phyloP scores from a whole-genome alignment of 2,113 vertebrate genomes.

The Trogon surrucura region DNA sequence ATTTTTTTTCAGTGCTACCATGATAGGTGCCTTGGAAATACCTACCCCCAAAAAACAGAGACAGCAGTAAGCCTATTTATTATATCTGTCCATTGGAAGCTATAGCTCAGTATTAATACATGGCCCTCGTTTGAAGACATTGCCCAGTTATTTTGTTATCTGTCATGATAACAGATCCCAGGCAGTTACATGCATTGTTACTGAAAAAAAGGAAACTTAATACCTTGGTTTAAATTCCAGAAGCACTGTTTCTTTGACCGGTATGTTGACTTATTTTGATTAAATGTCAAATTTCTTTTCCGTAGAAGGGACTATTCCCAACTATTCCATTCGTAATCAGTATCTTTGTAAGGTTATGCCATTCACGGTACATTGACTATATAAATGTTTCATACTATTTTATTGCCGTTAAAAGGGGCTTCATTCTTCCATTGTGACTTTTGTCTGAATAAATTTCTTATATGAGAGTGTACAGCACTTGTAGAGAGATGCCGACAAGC shows the following conservation, averaged over 20 bases:
- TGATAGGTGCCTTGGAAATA: not conserved
- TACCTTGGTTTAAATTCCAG: constrained; percentile 4
- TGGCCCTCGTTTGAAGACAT: not conserved
- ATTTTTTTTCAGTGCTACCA: not conserved
- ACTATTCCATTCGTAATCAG: not conserved
- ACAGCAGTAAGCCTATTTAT: not conserved
- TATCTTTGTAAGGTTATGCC: constrained; percentile 35
- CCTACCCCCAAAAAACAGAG: not conserved
- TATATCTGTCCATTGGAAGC: not conserved
- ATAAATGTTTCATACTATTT: constrained; percentile 62
- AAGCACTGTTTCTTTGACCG: not conserved
- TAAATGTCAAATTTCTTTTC: constrained; percentile 33
- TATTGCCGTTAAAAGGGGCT: constrained; percentile 59
- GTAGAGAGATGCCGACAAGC: constrained; percentile 53
- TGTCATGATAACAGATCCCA: not conserved
- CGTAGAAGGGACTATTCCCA: not conserved
- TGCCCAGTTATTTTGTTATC: not conserved
- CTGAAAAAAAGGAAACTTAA: not conserved
- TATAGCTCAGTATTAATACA: not conserved
- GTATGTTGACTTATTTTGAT: constrained; percentile 22
- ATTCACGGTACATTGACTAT: constrained; percentile 39
- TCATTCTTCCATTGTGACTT: constrained; percentile 60
- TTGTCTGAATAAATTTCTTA: constrained; percentile 69
- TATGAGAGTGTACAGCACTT: constrained; percentile 50
- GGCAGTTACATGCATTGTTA: not conserved